Conservation (phyloP, 2,888 invertebrate genomes). For the Perithous albicinctus region DNA sequence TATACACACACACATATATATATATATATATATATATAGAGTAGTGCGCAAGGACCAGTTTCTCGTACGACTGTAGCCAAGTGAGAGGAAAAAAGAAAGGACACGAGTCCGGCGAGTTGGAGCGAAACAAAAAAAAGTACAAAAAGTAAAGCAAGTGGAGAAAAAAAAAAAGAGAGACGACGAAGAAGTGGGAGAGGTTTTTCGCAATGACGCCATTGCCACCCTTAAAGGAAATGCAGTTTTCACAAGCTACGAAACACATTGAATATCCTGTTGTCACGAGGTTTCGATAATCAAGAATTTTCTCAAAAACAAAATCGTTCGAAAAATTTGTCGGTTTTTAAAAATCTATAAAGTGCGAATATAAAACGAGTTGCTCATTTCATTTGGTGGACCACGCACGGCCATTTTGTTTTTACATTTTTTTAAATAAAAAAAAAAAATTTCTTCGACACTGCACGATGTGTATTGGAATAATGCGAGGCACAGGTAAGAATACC, state of each 20-base stretch:
- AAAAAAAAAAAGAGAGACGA: slow-evolving; percentile 26
- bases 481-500: slow-evolving; percentile 49
- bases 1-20: too few relatives aligned
- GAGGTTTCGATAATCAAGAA: slow-evolving; percentile 46
- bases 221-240: slow-evolving; percentile 34
- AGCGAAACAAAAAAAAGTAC: slow-evolving; percentile 11
- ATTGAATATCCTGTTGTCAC: slow-evolving; percentile 23
- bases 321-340: background rate
- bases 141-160: slow-evolving; percentile 30
- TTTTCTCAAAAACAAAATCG: background rate
- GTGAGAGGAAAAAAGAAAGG: slow-evolving; percentile 60
- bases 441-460: background rate
- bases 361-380: background rate
- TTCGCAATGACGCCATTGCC: slow-evolving; percentile 61
- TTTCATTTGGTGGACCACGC: slow-evolving; percentile 16
- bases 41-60: slow-evolving; percentile 60
- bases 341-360: background rate
- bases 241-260: slow-evolving; percentile 41
- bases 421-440: slow-evolving; percentile 30
- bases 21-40: slow-evolving; percentile 22
- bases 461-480: slow-evolving; percentile 45
- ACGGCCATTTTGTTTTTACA: slow-evolving; percentile 48
- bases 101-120: slow-evolving; percentile 63
- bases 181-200: slow-evolving; percentile 21
- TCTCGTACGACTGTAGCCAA: slow-evolving; percentile 42